Conservation (phyloP, 2,888 invertebrate species). For the Conistra vaccinii region DNA sequence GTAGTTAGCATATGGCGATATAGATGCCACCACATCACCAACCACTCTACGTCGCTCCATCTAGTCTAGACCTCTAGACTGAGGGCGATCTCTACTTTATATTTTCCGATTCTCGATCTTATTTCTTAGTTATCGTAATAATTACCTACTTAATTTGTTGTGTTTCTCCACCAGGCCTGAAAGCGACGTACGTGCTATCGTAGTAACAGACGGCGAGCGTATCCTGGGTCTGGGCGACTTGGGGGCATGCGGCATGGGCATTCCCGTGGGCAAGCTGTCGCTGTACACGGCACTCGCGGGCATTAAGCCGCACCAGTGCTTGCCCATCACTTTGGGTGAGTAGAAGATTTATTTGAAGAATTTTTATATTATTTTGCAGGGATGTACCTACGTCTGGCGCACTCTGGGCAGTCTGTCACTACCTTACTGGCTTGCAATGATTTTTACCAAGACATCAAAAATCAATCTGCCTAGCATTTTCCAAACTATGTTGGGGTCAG, state of each 20-base stretch:
- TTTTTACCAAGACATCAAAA: too few species aligned
- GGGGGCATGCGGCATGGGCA: constrained; percentile 99
- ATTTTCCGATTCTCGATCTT: background rate
- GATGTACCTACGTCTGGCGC: background rate
- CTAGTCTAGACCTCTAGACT: too few species aligned
- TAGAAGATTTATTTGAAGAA: background rate
- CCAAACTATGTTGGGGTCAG: too few species aligned
- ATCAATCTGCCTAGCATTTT: too few species aligned
- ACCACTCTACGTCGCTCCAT: background rate
- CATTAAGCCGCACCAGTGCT: constrained; percentile 98
- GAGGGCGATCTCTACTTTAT: too few species aligned
- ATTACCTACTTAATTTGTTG: background rate
- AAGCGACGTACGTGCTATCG: constrained; percentile 95
- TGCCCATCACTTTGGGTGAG: constrained; percentile 97
- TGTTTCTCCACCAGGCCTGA: constrained; percentile 92
- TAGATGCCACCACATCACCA: too few species aligned
- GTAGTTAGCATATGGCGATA: too few species aligned
- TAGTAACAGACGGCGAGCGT: constrained; percentile 99
- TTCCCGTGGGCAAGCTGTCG: constrained; percentile 99
- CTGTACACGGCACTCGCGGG: constrained; percentile 99
- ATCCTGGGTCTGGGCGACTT: constrained; percentile 99
- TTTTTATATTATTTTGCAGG: background rate
- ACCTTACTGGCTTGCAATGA: background rate
- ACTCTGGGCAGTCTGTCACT: background rate
- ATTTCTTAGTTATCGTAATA: background rate